Evolutionary conservation across 2,113 vertebrate genomes (phyloP).

Genomic region (Malurus elegans): DNA sequence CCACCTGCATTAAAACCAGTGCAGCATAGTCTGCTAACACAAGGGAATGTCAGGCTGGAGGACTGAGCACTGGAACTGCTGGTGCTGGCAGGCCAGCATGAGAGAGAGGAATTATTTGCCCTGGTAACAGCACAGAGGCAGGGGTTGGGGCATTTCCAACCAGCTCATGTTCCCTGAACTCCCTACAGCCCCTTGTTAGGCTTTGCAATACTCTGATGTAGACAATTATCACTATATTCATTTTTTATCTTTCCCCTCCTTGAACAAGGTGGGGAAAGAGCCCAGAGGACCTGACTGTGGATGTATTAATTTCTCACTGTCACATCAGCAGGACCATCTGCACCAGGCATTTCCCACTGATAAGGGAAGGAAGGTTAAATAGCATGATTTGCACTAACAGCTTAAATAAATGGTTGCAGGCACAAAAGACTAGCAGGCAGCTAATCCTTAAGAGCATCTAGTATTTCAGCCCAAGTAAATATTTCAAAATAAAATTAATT

Average conservation of each 20-base stretch:
- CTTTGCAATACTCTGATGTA: neutral
- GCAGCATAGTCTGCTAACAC: neutral
- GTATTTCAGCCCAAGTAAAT: slow-evolving; percentile 21
- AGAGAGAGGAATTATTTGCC: neutral
- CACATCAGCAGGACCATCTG: neutral
- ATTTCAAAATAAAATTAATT: slow-evolving; percentile 50
- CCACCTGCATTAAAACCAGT: neutral
- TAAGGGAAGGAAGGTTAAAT: neutral
- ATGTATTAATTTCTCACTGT: neutral
- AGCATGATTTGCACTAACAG: slow-evolving; percentile 32
- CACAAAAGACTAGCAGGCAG: neutral
- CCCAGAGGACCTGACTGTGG: neutral
- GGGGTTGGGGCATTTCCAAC: neutral
- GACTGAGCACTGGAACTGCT: neutral
- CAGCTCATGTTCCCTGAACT: neutral
- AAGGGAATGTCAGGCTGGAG: neutral
- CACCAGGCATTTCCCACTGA: neutral
- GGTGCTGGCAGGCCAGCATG: neutral
- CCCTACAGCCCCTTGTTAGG: neutral
- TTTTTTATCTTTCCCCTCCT: neutral
- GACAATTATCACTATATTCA: neutral
- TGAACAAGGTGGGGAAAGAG: neutral
- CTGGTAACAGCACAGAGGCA: neutral
- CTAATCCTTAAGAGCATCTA: slow-evolving; percentile 44
- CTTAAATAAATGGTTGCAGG: slow-evolving; percentile 14